Base-by-base conservation (phyloP, 2,113 vertebrate genomes). In the Saiga tatarica region DNA sequence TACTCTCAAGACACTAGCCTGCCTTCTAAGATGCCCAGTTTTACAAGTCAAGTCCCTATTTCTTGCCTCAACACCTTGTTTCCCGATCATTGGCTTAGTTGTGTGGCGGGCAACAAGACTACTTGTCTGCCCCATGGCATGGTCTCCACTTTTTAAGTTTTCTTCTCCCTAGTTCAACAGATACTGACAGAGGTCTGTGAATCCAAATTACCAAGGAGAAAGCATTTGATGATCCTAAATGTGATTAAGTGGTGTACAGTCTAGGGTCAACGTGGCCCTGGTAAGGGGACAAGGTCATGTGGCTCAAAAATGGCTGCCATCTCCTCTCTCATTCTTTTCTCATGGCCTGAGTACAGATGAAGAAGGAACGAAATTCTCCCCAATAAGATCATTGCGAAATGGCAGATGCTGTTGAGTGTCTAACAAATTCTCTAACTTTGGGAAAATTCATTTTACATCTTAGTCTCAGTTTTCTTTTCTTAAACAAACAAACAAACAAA, bases 131-230 rank as follows among this genome's bases (percentile, higher is more conserved):
- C 21, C 16, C n/a, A 5, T 0, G 16, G 3, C 36, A 2, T 25
- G 7, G 30, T 42, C 82, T 82, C 39, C 3, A 26, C 45, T 33
- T 39, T 36, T n/a, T 30, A 6, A 26, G 26, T 60, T 59, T 59
- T 71, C 86, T 89, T 87, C 76, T 95, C 64, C 13, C 30, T 67
- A 42, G 23, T 53, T 91, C 53, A 57, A 6, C 19, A 81, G 67
- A 91, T 36, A 84, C 36, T n/a, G 45, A 15, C 5, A 42, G 13
- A 28, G 36, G 10, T 62, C 67, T 81, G 3, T 30, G 26, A 79
- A 71, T 87, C 11, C 79, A 90, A 33, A 93, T 52, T 85, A 50
- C 81, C 55, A 50, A 39, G 67, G 76, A 93, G 53, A 14, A 62
- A 71, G 3, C 57, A 50, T 71, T 60, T 33, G 53, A 47, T 42